Evolutionary conservation across 2,888 invertebrate species (phyloP), one percentile per base, ranked within the genome.

Genomic region (Cephus spinipes): DNA sequence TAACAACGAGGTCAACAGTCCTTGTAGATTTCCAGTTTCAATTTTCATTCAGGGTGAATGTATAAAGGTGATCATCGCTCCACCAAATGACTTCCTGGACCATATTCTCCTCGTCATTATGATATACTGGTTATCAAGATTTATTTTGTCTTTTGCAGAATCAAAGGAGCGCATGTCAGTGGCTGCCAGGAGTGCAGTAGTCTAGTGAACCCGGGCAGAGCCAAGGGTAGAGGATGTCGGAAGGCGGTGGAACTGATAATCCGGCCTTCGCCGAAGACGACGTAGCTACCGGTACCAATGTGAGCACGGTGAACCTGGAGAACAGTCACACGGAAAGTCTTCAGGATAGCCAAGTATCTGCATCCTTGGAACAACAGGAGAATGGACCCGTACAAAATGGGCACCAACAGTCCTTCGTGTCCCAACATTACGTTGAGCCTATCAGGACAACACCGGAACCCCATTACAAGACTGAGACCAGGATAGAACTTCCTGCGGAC

Each of bases 211-310:
- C 31, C 71, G 31, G 31, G 71, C 31, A 71, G 71, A 71, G 71
- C 31, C 31, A 71, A 33, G 71, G 33, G 71, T 31, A 32, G 71
- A 31, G 33, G 23, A 55, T 55, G 55, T 55, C 55, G n/a, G 71
- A 33, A 71, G 71, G 71, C 74, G 80, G 84, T 80, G 91, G 91
- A 75, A 89, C 89, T 83, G 91, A 91, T 80, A 91, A 91, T 82
- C 90, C 90, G 83, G 91, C 90, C 81, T 91, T 91, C 84, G 86
- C 85, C 82, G 86, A 84, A 81, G 91, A 90, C 77, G 90, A 90
- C 69, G 90, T 90, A 40, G 83, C 82, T 82, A 81, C 79, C 36
- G 81, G 79, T 71, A 80, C 80, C 12, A 80, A 78, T 75, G 32
- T 9, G 31, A 31, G 32, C 33, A 31, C 31, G 12, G 80, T 82